phyloP scores from a whole-genome alignment of 1,140 invertebrate species.

The Scylla paramamosain region DNA sequence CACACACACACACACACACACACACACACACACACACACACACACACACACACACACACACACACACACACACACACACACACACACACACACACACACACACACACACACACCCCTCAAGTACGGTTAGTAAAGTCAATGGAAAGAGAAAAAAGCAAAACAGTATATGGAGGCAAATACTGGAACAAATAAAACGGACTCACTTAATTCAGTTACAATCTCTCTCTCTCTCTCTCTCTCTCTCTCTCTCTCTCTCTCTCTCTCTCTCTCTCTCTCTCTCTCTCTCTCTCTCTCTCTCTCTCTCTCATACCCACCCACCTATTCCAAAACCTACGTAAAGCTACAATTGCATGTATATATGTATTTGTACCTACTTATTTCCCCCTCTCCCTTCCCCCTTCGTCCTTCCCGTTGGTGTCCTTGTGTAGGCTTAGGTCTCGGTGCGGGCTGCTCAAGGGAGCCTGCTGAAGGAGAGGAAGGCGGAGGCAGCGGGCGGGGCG shows the following conservation, averaged over 20 bases:
- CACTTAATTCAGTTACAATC: no score
- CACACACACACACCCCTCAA: no score
- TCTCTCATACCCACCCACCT: neutral
- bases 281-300: slow-evolving; percentile 7
- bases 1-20: neutral
- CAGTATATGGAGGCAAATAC: no score
- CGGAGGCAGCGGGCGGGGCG: neutral
- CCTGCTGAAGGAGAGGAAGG: no score
- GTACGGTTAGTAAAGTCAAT: no score
- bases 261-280: slow-evolving; percentile 32
- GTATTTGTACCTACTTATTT: neutral
- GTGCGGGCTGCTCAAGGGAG: neutral
- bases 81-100: no score
- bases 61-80: no score
- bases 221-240: neutral
- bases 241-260: slow-evolving; percentile 30
- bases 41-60: neutral
- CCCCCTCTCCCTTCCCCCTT: neutral
- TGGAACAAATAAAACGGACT: no score
- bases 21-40: neutral
- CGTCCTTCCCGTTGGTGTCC: neutral
- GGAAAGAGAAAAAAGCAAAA: no score
- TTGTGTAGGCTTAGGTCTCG: neutral
- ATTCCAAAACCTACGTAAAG: no score
- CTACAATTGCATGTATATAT: neutral